These are phyloP conservation scores for Cynopterus sphinx DNA, from an alignment of 2,797 vertebrate species.

Conservation along the genomic window DNA sequence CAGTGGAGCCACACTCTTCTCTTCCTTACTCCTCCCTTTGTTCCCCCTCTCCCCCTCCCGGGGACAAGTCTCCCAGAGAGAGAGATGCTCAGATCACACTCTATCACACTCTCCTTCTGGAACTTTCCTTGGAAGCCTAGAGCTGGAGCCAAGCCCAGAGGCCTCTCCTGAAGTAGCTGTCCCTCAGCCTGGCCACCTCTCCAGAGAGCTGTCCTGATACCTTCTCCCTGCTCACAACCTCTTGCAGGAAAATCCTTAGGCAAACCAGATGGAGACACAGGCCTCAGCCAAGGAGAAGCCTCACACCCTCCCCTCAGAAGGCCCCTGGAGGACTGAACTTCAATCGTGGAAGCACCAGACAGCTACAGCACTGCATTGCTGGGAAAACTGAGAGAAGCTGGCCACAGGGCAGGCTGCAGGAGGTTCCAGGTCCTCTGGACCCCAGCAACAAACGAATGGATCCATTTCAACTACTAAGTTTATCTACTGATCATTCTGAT, in stretches of 20 bases:
- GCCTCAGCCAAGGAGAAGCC: not conserved
- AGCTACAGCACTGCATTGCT: not conserved
- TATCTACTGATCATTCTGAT: slow-evolving; percentile 7
- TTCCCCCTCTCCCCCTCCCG: not conserved
- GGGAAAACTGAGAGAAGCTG: not conserved
- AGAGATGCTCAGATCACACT: not conserved
- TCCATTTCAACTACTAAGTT: not conserved
- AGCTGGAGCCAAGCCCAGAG: not conserved
- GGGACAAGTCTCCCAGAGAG: not conserved
- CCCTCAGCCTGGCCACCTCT: not conserved
- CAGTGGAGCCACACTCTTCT: not conserved
- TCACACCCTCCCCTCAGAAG: not conserved
- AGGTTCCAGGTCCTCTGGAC: not conserved
- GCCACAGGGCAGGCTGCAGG: not conserved
- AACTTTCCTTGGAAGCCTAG: not conserved
- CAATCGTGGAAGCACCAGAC: not conserved
- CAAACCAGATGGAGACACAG: not conserved
- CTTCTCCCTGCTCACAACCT: not conserved
- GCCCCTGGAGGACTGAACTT: not conserved
- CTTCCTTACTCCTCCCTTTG: not conserved
- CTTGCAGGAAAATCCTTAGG: not conserved
- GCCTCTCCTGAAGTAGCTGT: not conserved
- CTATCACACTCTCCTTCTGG: not conserved
- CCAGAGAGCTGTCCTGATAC: not conserved
- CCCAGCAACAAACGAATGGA: not conserved